Evolutionary conservation across 2,888 invertebrate genomes (phyloP), one percentile per base, ranked within the genome.

Genomic region (Sicus ferrugineus): DNA sequence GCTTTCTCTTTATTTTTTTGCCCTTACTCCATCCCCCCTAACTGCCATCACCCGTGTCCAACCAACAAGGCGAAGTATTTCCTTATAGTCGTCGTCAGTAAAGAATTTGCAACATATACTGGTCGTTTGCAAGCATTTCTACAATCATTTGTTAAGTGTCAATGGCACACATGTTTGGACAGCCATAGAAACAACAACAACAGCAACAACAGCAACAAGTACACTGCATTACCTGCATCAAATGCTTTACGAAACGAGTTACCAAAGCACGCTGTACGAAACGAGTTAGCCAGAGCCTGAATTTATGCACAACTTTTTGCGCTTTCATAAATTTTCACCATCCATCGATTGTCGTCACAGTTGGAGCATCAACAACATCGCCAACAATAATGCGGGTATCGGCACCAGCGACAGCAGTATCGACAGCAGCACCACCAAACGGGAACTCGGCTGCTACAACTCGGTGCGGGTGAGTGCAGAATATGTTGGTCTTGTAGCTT

Each of bases 71-170:
- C n/a, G n/a, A n/a, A 34, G 14, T 34, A 14, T 34, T 34, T 34
- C 34, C 14, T 42, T 42, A 4, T 42, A 14, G 42, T 2, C 5
- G 42, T n/a, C 42, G 28, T 54, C 28, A 28, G 14, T 42, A 64
- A 64, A 31, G 34, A 31, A 52, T 67, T 67, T 58, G 59, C 67
- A 67, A 67, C 67, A 67, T 67, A 67, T 67, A 59, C 67, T 59
- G 67, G 67, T 67, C 67, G 67, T 67, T 75, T 75, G 73, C 73
- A 70, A 73, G 79, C 81, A 80, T 80, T 82, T 80, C 78, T 81
- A 77, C 80, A 79, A 83, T 83, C 83, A 83, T 83, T 83, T 83
- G 82, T 83, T 83, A 83, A 82, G 82, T 83, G 83, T 83, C 83
- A 83, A 79, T 81, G 78, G 67, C 67, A 67, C 67, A 59, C 48